Conservation (phyloP, 64 coral and sea anemone genomes). For the Trachythela sp. region DNA sequence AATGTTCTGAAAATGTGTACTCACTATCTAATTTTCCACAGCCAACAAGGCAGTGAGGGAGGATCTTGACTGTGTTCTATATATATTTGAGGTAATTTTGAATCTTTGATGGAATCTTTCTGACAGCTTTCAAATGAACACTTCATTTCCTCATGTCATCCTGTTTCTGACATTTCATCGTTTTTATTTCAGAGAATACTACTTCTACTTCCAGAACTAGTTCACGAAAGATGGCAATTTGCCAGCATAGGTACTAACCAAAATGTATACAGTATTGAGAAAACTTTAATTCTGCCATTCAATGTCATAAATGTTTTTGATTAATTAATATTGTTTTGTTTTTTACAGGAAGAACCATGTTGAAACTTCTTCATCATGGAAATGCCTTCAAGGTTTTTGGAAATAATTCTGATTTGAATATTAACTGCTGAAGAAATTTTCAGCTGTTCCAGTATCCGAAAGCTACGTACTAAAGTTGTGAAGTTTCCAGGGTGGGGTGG, state of each 20-base stretch:
- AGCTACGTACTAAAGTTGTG: too few species aligned
- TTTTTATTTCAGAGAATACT: conserved; percentile 71
- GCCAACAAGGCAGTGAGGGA: conserved; percentile 80
- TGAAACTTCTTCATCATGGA: conserved; percentile 85
- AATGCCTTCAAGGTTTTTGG: conserved; percentile 73
- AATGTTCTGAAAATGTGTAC: too few species aligned
- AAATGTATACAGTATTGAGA: too few species aligned
- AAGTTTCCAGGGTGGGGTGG: too few species aligned
- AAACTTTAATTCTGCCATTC: too few species aligned
- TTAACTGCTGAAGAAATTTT: too few species aligned
- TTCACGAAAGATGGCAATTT: conserved; percentile 92
- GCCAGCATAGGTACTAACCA: conserved; percentile 86
- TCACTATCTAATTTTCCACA: conserved; percentile 18
- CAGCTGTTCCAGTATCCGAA: too few species aligned
- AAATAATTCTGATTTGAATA: not conserved
- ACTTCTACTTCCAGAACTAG: conserved; percentile 73
- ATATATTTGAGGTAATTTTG: conserved; percentile 80
- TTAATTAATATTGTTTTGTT: not conserved
- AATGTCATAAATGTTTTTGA: not conserved
- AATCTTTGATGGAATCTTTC: conserved; percentile 13
- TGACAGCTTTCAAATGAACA: not conserved
- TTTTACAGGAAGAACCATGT: conserved; percentile 64
- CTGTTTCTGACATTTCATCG: conserved; percentile 1
- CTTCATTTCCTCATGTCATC: not conserved
- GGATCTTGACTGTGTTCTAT: conserved; percentile 82